A percentile compares a stretch with the other conserved stretches of the same genome.
Conservation (phyloP, 2,888 invertebrate species). For the Cistogaster globosa region DNA sequence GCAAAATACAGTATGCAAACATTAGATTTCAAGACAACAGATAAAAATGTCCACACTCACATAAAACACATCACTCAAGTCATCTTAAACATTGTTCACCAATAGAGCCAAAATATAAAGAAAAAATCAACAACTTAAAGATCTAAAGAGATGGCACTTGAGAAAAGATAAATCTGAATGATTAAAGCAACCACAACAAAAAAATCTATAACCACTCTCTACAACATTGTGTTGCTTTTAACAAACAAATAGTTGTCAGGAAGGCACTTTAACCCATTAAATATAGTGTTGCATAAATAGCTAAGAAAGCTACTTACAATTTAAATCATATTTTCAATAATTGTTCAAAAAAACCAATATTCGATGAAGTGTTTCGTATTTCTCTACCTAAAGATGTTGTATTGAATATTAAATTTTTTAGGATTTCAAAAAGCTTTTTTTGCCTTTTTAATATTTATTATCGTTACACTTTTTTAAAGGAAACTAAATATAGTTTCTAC, state of each 20-base stretch:
- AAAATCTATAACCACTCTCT: slow-evolving; percentile 10
- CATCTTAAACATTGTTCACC: slow-evolving; percentile 51
- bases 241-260: slow-evolving; percentile 39
- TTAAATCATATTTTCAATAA: too few species aligned
- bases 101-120: neutral
- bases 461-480: too few species aligned
- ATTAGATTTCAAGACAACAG: slow-evolving; percentile 72
- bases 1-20: slow-evolving; percentile 66
- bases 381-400: too few species aligned
- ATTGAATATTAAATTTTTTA: too few species aligned
- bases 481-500: too few species aligned
- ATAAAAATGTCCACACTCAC: slow-evolving; percentile 72
- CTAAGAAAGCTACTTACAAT: neutral
- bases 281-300: neutral
- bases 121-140: slow-evolving; percentile 48
- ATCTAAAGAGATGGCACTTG: slow-evolving; percentile 64
- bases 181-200: slow-evolving; percentile 14
- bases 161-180: slow-evolving; percentile 58
- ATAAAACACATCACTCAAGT: slow-evolving; percentile 70
- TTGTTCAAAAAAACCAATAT: too few species aligned
- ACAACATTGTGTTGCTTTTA: slow-evolving; percentile 19
- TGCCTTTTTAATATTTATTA: too few species aligned
- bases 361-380: too few species aligned
- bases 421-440: too few species aligned
- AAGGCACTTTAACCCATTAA: slow-evolving; percentile 42